Evolutionary conservation across 2,797 vertebrate genomes (phyloP).

Genomic region (Halcyon chelicuti): DNA sequence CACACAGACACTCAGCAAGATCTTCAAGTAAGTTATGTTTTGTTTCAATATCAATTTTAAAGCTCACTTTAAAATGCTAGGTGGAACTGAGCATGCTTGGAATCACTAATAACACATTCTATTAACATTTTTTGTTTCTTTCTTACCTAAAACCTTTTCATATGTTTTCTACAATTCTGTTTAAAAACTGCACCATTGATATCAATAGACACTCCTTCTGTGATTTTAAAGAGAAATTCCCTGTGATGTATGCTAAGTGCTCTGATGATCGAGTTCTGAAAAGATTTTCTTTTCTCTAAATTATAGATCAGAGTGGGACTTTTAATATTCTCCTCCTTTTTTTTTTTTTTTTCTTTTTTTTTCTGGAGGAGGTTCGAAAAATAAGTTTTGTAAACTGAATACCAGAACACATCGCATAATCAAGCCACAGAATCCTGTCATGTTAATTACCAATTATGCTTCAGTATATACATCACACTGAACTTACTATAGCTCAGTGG

Average conservation of each 20-base stretch:
- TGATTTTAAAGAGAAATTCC: slow-evolving; percentile 26
- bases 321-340: background rate
- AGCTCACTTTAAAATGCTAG: slow-evolving; percentile 63
- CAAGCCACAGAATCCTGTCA: background rate
- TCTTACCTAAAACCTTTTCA: background rate
- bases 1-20: slow-evolving; percentile 78
- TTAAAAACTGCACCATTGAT: slow-evolving; percentile 37
- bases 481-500: background rate
- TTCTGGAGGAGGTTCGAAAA: background rate
- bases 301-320: background rate
- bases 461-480: background rate
- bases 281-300: background rate
- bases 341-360: background rate
- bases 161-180: background rate
- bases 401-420: background rate
- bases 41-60: slow-evolving; percentile 73
- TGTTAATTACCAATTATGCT: background rate
- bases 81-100: background rate
- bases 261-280: slow-evolving; percentile 31
- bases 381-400: background rate
- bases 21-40: slow-evolving; percentile 85
- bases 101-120: background rate
- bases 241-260: background rate
- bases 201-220: slow-evolving; percentile 22
- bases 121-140: slow-evolving; percentile 2